A percentile compares a stretch with the other conserved stretches of the same genome.
Evolutionary conservation across 2,888 invertebrate species (phyloP).

Genomic region (Aethes cnicana): DNA sequence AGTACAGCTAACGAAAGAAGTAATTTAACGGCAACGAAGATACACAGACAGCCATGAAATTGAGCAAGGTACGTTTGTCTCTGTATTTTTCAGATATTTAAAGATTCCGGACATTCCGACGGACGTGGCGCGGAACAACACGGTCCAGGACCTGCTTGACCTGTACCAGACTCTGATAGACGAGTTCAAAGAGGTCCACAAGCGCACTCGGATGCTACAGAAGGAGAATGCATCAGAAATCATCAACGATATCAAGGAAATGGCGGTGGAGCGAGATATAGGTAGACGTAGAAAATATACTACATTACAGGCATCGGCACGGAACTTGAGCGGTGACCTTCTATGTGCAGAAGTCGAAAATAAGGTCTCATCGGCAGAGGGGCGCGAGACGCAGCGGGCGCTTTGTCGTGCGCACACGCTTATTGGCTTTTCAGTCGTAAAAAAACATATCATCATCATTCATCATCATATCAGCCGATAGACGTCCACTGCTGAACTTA

Average conservation of each 20-base stretch:
- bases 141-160: slow-evolving; percentile 86
- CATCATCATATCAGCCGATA: too few species aligned
- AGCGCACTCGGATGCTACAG: slow-evolving; percentile 84
- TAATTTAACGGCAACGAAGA: too few species aligned
- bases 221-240: slow-evolving; percentile 89
- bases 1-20: too few species aligned
- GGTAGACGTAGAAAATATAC: slow-evolving; percentile 70
- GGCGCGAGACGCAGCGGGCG: too few species aligned
- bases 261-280: slow-evolving; percentile 93
- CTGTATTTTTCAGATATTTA: slow-evolving; percentile 62
- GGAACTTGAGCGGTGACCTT: not conserved
- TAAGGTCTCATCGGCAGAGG: too few species aligned
- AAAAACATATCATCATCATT: too few species aligned
- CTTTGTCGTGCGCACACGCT: too few species aligned
- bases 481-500: too few species aligned
- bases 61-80: too few species aligned
- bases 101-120: slow-evolving; percentile 86
- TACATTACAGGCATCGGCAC: not conserved
- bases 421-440: too few species aligned
- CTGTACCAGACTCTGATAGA: slow-evolving; percentile 89
- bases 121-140: slow-evolving; percentile 88
- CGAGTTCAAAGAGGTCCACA: slow-evolving; percentile 91
- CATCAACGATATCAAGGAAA: slow-evolving; percentile 91
- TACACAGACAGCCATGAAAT: too few species aligned
- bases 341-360: too few species aligned